Evolutionary conservation across 2,888 invertebrate species (phyloP), one percentile per base, ranked within the genome.

Genomic region (Andrena fulva): DNA sequence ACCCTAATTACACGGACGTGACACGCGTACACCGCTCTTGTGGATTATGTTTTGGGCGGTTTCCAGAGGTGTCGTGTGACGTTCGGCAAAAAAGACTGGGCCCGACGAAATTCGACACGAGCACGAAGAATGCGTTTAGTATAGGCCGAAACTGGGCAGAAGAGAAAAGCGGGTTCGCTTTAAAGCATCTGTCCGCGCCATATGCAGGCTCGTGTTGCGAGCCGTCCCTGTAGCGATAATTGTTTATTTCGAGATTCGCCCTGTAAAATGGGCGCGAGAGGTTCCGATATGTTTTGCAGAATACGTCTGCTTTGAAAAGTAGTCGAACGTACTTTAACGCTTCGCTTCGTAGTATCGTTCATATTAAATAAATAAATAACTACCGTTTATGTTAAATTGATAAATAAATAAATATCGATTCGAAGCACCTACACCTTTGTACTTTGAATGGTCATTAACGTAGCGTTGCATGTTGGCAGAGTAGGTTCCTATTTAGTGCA

Each of bases 1-100:
- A 88, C 86, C 88, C 89, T 89, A 89, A 89, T 89, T 89, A 89
- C 77, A 67, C 31, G 68, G 59, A 42, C 50, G 78, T 33, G 71
- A 74, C 80, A 66, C 75, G 79, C 71, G 72, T 64, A 69, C 76
- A 24, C 70, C 77, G 48, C 85, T 64, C 70, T 56, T 83, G 56
- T 62, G 85, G 80, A 89, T 86, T 87, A 84, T 75, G 59, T 85
- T 82, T 79, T 77, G 73, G 80, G 66, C 77, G 77, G 84, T 71
- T 77, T 74, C 71, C 74, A 76, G 66, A 70, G 85, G 89, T 89
- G 87, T 89, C 89, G 77, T 80, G 85, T 87, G 77, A 87, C 88
- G 64, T 60, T 35, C n/a, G 42, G 81, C 54, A 75, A 73, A 81
- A 85, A 78, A 76, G 77, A 82, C 59, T 60, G 27, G 56, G 77